These are phyloP conservation scores for Petrolisthes cinctipes DNA, from an alignment of 2,888 invertebrate genomes.

Conservation along the genomic window DNA sequence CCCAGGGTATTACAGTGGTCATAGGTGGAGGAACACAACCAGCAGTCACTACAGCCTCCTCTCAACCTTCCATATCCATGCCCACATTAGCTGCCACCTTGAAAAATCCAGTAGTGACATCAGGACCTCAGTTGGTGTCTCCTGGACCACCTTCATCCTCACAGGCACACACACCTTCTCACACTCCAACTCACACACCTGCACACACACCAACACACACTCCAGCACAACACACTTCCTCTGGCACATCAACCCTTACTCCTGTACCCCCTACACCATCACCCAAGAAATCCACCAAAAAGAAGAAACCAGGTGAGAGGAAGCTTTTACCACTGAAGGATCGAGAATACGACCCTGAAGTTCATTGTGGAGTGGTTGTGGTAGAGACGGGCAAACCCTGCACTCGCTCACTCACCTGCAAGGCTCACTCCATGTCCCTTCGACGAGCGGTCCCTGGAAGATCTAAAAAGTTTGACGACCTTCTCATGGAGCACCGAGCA, in stretches of 20 bases:
- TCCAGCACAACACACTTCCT: constrained; percentile 48
- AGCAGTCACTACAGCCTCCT: constrained; percentile 45
- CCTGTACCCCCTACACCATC: constrained; percentile 60
- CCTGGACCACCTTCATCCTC: constrained; percentile 47
- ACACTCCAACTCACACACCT: constrained; percentile 47
- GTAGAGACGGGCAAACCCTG: constrained; percentile 64
- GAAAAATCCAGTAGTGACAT: constrained; percentile 61
- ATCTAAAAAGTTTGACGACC: constrained; percentile 80
- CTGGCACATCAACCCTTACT: constrained; percentile 37
- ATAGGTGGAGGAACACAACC: constrained; percentile 58
- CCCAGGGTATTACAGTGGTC: constrained; percentile 64
- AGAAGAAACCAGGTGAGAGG: constrained; percentile 63
- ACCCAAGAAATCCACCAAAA: constrained; percentile 64
- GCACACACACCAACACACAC: constrained; percentile 55
- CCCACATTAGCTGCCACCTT: constrained; percentile 53
- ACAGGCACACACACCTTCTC: constrained; percentile 49
- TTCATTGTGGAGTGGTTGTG: constrained; percentile 65
- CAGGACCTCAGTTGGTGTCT: constrained; percentile 44
- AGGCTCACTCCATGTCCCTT: constrained; percentile 61
- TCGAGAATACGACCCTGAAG: constrained; percentile 64
- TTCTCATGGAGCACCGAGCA: constrained; percentile 81
- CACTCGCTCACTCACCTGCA: constrained; percentile 65
- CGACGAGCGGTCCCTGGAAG: constrained; percentile 80
- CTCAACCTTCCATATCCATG: constrained; percentile 56
- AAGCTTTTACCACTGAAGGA: constrained; percentile 64